phyloP scores from a whole-genome alignment of 2,888 invertebrate species.

The Ormyrus pomaceus region DNA sequence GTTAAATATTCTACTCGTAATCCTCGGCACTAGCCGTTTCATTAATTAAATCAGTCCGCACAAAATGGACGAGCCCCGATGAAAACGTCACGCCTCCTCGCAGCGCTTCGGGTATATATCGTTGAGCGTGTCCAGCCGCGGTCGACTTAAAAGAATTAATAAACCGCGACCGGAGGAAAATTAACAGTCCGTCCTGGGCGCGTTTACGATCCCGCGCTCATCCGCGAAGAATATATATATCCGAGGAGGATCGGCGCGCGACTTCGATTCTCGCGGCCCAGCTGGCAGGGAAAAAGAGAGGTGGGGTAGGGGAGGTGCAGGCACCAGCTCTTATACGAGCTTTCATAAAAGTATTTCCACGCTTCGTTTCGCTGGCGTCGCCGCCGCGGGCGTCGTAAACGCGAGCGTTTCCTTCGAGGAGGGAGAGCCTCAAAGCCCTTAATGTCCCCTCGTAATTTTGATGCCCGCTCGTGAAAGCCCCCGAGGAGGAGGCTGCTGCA shows the following conservation, averaged over 20 bases:
- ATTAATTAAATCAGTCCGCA: too few relatives aligned
- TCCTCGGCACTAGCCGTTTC: too few relatives aligned
- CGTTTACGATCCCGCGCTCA: constrained; percentile 34
- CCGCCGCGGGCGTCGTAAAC: constrained; percentile 57
- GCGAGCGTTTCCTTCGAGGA: constrained; percentile 53
- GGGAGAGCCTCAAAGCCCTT: constrained; percentile 61
- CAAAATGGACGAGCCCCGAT: too few relatives aligned
- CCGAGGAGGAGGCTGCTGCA: constrained; percentile 5
- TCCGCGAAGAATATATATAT: neutral
- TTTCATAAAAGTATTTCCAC: constrained; percentile 58
- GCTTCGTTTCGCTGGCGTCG: constrained; percentile 55
- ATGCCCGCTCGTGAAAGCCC: constrained; percentile 59
- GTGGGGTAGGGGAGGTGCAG: neutral
- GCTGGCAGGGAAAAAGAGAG: neutral
- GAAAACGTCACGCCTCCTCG: too few relatives aligned
- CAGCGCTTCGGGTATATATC: neutral
- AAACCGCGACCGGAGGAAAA: constrained; percentile 44
- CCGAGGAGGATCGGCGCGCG: constrained; percentile 23
- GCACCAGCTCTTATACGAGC: constrained; percentile 48
- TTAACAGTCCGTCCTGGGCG: constrained; percentile 42
- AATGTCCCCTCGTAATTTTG: constrained; percentile 67
- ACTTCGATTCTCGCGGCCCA: constrained; percentile 24
- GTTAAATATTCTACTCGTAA: too few relatives aligned
- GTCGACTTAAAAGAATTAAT: constrained; percentile 43
- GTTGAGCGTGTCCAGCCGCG: neutral